phyloP scores from a whole-genome alignment of 30 jellyfish, hydroid and myxozoan genomes.

The Calvadosia cruxmelitensis region DNA sequence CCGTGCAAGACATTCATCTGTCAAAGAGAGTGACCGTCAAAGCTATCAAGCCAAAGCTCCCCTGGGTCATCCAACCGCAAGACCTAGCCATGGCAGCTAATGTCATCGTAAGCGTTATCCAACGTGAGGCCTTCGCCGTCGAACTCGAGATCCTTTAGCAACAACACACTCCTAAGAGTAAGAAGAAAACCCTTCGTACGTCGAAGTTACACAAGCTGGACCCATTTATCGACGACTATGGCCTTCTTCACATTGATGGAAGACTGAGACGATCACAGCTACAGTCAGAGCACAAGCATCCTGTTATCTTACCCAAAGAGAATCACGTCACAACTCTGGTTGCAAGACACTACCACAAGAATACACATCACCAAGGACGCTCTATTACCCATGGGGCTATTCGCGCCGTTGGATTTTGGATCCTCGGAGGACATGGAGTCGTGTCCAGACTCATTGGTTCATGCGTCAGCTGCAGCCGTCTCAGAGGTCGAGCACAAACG shows the following conservation, averaged over 20 bases:
- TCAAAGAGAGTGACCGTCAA: too few species aligned
- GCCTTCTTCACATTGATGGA: slow-evolving; percentile 37
- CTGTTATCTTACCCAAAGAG: slow-evolving; percentile 7
- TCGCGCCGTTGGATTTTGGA: slow-evolving; percentile 26
- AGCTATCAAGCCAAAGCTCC: not conserved
- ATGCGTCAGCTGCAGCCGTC: slow-evolving; percentile 25
- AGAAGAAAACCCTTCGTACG: not conserved
- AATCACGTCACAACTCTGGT: not conserved
- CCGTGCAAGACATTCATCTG: too few species aligned
- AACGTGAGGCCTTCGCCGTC: not conserved
- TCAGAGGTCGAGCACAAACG: slow-evolving; percentile 16
- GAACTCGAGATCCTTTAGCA: too few species aligned
- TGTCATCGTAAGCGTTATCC: not conserved
- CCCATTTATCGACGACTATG: slow-evolving; percentile 27
- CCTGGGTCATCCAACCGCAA: not conserved
- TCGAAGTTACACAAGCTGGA: not conserved
- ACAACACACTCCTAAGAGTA: too few species aligned
- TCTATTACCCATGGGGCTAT: slow-evolving; percentile 7
- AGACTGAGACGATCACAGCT: slow-evolving; percentile 8
- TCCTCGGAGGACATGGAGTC: slow-evolving; percentile 15
- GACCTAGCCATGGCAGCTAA: not conserved
- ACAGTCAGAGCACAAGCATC: slow-evolving; percentile 4
- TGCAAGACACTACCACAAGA: slow-evolving; percentile 3
- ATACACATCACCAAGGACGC: slow-evolving; percentile 24
- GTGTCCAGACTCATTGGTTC: slow-evolving; percentile 7